These are phyloP conservation scores for Syrrhaptes paradoxus DNA, from an alignment of 2,113 vertebrate species.

Conservation along the genomic window DNA sequence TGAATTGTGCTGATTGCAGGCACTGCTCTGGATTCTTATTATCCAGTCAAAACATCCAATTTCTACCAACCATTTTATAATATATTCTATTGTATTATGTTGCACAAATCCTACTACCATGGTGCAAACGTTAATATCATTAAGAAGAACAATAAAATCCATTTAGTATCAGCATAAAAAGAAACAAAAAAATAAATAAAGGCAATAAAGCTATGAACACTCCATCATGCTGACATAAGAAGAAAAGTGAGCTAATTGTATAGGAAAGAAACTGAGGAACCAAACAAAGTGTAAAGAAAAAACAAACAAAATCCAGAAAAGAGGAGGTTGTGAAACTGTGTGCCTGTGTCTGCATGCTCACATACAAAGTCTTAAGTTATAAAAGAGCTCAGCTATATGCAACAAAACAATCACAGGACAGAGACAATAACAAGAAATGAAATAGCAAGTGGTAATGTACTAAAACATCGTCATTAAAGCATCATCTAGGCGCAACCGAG, in stretches of 20 bases:
- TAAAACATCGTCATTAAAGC: not conserved
- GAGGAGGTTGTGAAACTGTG: not conserved
- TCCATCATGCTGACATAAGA: not conserved
- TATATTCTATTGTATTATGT: constrained; percentile 21
- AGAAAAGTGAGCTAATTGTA: not conserved
- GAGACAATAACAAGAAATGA: not conserved
- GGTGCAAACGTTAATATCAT: constrained; percentile 63
- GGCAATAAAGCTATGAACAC: not conserved
- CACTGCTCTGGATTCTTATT: constrained; percentile 45
- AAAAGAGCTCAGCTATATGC: not conserved
- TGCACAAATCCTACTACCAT: constrained; percentile 31
- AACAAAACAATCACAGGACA: not conserved
- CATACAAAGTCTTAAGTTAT: not conserved
- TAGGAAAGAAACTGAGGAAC: not conserved
- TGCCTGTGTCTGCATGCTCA: not conserved
- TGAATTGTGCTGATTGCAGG: constrained; percentile 54
- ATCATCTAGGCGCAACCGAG: not conserved
- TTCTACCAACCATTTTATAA: constrained; percentile 25
- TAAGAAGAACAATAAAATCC: constrained; percentile 53
- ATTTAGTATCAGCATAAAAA: constrained; percentile 14
- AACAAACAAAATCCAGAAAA: not conserved
- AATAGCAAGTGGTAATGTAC: not conserved
- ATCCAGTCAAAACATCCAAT: constrained; percentile 15
- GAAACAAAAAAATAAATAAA: not conserved
- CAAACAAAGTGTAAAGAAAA: not conserved